These are phyloP conservation scores for Dromaius novaehollandiae DNA, from an alignment of 2,113 vertebrate species.

Conservation along the genomic window DNA sequence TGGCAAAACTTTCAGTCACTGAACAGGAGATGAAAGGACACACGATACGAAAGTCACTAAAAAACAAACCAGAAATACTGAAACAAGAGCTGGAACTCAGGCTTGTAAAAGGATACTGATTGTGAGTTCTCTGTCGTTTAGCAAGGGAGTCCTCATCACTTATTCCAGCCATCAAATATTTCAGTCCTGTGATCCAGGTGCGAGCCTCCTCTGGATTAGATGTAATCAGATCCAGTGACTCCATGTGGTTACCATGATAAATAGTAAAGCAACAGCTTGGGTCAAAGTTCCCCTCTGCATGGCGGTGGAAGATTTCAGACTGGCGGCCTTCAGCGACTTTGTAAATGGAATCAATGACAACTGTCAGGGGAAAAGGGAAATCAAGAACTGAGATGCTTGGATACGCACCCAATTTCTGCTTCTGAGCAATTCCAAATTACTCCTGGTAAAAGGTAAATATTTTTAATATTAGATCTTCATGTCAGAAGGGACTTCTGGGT, in stretches of 20 bases:
- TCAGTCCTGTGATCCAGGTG: slow-evolving; percentile 96
- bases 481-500: background rate
- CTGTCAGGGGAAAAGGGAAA: slow-evolving; percentile 63
- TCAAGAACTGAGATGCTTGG: background rate
- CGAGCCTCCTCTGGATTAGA: slow-evolving; percentile 94
- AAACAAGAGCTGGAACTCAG: background rate
- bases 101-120: slow-evolving; percentile 92
- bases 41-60: background rate
- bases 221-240: slow-evolving; percentile 92
- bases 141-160: slow-evolving; percentile 95
- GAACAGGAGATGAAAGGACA: background rate
- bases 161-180: slow-evolving; percentile 96
- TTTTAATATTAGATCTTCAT: background rate
- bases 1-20: background rate
- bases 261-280: slow-evolving; percentile 94
- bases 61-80: background rate
- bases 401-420: background rate
- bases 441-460: background rate
- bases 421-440: background rate
- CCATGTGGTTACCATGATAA: slow-evolving; percentile 97
- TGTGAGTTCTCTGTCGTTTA: slow-evolving; percentile 90
- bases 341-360: slow-evolving; percentile 97
- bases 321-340: slow-evolving; percentile 95
- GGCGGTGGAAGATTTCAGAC: slow-evolving; percentile 94
- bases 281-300: slow-evolving; percentile 89